A percentile compares a stretch with the other conserved stretches of the same genome.
Evolutionary conservation across 1,140 invertebrate genomes (phyloP).

Genomic region (Procambarus virginalis): DNA sequence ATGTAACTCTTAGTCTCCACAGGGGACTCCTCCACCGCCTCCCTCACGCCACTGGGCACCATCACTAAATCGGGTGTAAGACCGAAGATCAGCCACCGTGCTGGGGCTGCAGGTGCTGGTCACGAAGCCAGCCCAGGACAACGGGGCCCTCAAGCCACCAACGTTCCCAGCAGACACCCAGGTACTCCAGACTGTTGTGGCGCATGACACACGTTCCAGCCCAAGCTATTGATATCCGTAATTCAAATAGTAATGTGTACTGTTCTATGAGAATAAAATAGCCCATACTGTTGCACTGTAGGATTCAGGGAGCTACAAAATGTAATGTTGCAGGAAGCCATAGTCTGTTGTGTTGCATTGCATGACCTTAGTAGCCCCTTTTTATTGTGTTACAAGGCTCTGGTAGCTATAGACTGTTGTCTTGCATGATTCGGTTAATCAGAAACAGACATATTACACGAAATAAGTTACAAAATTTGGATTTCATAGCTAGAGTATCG

Average conservation of each 20-base stretch:
- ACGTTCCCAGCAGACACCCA: not conserved
- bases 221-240: not conserved
- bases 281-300: too few relatives aligned
- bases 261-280: too few relatives aligned
- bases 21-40: not conserved
- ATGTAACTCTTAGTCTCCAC: not conserved
- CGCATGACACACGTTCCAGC: too few relatives aligned
- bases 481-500: too few relatives aligned
- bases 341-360: not conserved
- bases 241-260: not conserved
- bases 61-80: slow-evolving; percentile 33
- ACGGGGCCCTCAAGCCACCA: not conserved
- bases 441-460: too few relatives aligned
- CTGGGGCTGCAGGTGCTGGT: not conserved
- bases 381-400: too few relatives aligned
- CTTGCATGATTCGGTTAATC: too few relatives aligned
- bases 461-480: too few relatives aligned
- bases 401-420: too few relatives aligned
- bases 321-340: too few relatives aligned
- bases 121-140: not conserved
- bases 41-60: slow-evolving; percentile 20
- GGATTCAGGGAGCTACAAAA: too few relatives aligned
- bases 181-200: not conserved
- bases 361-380: too few relatives aligned
- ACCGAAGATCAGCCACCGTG: not conserved